Conservation (phyloP, 2,888 invertebrate species). For the Muscina levida region DNA sequence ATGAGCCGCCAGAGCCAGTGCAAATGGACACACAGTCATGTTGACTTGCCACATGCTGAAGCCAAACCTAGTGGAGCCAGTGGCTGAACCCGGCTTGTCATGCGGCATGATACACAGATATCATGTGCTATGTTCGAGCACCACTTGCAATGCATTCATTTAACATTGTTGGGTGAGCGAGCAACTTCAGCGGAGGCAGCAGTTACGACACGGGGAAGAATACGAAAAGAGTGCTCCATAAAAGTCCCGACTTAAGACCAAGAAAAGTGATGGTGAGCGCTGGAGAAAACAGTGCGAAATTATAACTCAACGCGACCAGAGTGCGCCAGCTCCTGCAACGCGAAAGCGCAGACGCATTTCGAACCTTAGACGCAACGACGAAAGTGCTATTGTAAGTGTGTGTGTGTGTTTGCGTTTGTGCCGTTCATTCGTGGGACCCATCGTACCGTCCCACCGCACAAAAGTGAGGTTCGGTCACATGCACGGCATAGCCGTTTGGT, state of each 20-base stretch:
- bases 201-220: slow-evolving; percentile 14
- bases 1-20: slow-evolving; percentile 47
- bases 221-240: slow-evolving; percentile 61
- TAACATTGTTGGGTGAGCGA: slow-evolving; percentile 64
- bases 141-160: slow-evolving; percentile 60
- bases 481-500: slow-evolving; percentile 44
- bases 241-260: slow-evolving; percentile 66
- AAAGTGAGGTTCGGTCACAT: slow-evolving; percentile 23
- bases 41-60: slow-evolving; percentile 63
- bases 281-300: slow-evolving; percentile 74
- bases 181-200: background rate
- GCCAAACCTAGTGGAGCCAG: slow-evolving; percentile 59
- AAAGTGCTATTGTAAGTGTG: background rate
- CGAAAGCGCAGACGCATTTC: slow-evolving; percentile 54
- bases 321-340: slow-evolving; percentile 63
- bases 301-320: slow-evolving; percentile 75
- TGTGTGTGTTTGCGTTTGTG: background rate
- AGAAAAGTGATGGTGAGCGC: slow-evolving; percentile 63
- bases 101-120: slow-evolving; percentile 59
- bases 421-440: too few species aligned
- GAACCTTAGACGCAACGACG: background rate
- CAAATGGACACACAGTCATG: slow-evolving; percentile 63
- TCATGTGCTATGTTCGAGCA: slow-evolving; percentile 35
- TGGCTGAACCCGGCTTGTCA: slow-evolving; percentile 60
- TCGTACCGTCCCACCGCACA: slow-evolving; percentile 1